Base-by-base conservation (phyloP, 1,140 invertebrate species). In the Drosophila quadrilineata region DNA sequence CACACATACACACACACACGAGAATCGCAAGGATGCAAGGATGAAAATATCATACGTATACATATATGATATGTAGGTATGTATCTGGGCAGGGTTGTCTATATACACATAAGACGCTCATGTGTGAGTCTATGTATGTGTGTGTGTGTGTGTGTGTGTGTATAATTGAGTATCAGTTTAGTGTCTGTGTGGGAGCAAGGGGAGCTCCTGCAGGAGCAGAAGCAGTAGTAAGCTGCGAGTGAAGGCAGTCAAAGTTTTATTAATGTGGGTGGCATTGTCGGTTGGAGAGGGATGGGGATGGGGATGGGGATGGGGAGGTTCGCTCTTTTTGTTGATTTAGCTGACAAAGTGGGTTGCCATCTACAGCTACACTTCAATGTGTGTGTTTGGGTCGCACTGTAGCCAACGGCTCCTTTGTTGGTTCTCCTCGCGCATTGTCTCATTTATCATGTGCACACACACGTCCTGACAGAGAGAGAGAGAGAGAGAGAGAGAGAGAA, bases 91-190 rank as follows among this genome's bases (percentile, higher is more conserved):
- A 33, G 31, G 31, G 10, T 12, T 33, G 3, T 33, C 10, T n/a
- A 33, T 33, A 33, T 12, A n/a, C n/a, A n/a, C n/a, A 33, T 33
- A 33, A 5, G n/a, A 73, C 64, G 60, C 54, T 52, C 36, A 70
- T 35, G 50, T 40, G 36, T 36, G 48, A 8, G 21, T 28, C 43
- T 46, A 21, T 29, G 21, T 17, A 4, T 43, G 43, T 40, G 36
- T 49, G 14, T 38, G 45, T 17, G 48, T 58, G 50, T 49, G 33
- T 64, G 58, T 68, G 68, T 58, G 46, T 66, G 69, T 63, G 73
- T 80, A 84, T 82, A 82, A 82, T 82, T 82, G 77, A 82, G 77
- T 82, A 82, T 84, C 77, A 84, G 77, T 84, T 85, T 74, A 84
- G 77, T 77, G 74, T 67, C 77, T 84, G 77, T 46, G 22, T 50